These are phyloP conservation scores for Scolanthus callimorphus DNA, from an alignment of 92 coral and sea anemone species.

Conservation along the genomic window DNA sequence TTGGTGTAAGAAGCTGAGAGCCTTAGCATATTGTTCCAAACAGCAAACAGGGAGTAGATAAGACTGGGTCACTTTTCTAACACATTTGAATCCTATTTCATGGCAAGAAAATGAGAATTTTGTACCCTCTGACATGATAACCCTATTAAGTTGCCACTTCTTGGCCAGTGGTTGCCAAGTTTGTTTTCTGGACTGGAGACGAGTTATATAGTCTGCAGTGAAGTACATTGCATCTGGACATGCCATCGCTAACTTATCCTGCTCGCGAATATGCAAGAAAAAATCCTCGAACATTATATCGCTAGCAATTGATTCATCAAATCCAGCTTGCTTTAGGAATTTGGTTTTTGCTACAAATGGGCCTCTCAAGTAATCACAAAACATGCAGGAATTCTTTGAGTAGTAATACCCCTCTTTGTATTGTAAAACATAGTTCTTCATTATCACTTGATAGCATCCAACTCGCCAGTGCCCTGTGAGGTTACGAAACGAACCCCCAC, in stretches of 20 bases:
- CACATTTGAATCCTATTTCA: slow-evolving; percentile 35
- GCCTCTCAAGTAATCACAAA: slow-evolving; percentile 38
- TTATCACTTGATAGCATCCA: slow-evolving; percentile 41
- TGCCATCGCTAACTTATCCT: slow-evolving; percentile 16
- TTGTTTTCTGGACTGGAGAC: neutral
- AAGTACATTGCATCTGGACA: slow-evolving; percentile 70
- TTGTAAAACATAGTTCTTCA: slow-evolving; percentile 40
- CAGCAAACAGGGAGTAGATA: slow-evolving; percentile 48
- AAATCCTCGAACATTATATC: slow-evolving; percentile 36
- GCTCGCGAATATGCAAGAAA: slow-evolving; percentile 6
- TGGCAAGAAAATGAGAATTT: slow-evolving; percentile 39
- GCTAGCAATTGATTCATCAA: slow-evolving; percentile 30
- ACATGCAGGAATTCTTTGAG: slow-evolving; percentile 36
- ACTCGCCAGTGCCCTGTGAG: slow-evolving; percentile 52
- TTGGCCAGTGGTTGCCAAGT: slow-evolving; percentile 42
- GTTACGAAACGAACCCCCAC: slow-evolving; percentile 48
- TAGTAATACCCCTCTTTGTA: slow-evolving; percentile 47
- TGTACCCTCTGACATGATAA: slow-evolving; percentile 26
- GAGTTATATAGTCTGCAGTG: slow-evolving; percentile 21
- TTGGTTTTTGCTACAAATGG: slow-evolving; percentile 43
- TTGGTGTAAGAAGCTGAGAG: slow-evolving; percentile 10
- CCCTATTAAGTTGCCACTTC: slow-evolving; percentile 50
- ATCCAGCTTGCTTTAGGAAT: slow-evolving; percentile 1
- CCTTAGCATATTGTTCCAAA: slow-evolving; percentile 29
- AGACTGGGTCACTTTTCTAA: neutral